Evolutionary conservation across 2,797 vertebrate species (phyloP), one percentile per base, ranked within the genome.

Genomic region (Molossus molossus): DNA sequence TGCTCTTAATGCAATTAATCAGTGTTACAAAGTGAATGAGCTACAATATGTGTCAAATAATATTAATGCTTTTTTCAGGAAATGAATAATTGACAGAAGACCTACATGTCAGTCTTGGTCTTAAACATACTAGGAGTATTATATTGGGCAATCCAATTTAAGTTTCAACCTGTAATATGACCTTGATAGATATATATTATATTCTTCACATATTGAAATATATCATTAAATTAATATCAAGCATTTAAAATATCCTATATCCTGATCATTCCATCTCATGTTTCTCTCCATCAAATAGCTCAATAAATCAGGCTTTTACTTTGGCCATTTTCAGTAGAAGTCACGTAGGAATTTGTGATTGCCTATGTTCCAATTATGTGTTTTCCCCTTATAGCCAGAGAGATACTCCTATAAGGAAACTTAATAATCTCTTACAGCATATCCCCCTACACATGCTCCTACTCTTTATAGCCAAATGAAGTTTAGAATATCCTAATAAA

Each of bases 71-170:
- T 45, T 79, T 64, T 64, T 73, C n/a, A 84, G 53, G 20, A 0
- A 89, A 50, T 33, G 55, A 92, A 73, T 87, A 67, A 65, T 45
- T 64, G 33, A 65, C 83, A 72, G 62, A 92, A 85, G 13, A 70
- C 18, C 13, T 84, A 25, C 8, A 40, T 64, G 17, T 79, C 72
- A 72, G 13, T 72, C 18, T 83, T 88, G 5, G 9, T 55, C 17
- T 23, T 72, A 58, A 50, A 50, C 23, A 55, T 33, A 15, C 3
- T 25, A 73, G 45, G 18, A 55, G 37, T n/a, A 11, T 58, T 45
- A 83, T 64, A 48, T 48, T 25, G 64, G 14, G 11, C 45, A 77
- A 62, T 64, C 92, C 13, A 37, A 21, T 48, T 93, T 91, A 83
- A 70, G 40, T 76, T 94, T 77, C 62, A 80, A 37, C 25, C 1